These are phyloP conservation scores for Dicrurus megarhynchus DNA, from an alignment of 2,113 vertebrate species.

Conservation along the genomic window DNA sequence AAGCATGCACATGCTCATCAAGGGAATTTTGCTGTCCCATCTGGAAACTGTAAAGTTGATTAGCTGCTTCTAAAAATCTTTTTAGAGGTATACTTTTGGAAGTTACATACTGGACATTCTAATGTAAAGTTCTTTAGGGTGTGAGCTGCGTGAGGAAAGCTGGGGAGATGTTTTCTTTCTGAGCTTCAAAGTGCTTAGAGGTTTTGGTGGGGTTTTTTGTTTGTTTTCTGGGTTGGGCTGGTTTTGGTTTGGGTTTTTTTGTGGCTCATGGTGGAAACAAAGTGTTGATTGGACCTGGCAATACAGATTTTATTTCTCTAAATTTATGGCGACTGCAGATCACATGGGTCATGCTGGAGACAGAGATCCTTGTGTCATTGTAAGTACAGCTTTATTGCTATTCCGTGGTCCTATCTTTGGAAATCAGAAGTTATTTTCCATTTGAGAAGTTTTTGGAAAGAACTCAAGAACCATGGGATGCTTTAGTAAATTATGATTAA, in stretches of 20 bases:
- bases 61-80: not conserved
- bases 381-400: not conserved
- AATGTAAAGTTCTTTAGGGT: not conserved
- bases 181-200: not conserved
- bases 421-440: not conserved
- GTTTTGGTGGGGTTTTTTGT: not conserved
- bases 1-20: not conserved
- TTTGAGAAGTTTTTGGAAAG: not conserved
- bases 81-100: not conserved
- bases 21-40: not conserved
- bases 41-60: not conserved
- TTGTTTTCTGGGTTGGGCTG: not conserved
- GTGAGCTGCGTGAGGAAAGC: not conserved
- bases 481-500: not conserved
- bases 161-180: not conserved
- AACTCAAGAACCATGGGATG: not conserved
- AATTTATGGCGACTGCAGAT: not conserved
- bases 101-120: not conserved
- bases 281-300: not conserved
- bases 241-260: not conserved
- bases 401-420: not conserved
- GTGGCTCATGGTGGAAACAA: not conserved
- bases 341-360: not conserved
- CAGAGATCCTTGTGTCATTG: not conserved
- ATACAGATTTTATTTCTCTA: not conserved